Conservation (phyloP, 2,888 invertebrate species). For the Aleiodes testaceus region DNA sequence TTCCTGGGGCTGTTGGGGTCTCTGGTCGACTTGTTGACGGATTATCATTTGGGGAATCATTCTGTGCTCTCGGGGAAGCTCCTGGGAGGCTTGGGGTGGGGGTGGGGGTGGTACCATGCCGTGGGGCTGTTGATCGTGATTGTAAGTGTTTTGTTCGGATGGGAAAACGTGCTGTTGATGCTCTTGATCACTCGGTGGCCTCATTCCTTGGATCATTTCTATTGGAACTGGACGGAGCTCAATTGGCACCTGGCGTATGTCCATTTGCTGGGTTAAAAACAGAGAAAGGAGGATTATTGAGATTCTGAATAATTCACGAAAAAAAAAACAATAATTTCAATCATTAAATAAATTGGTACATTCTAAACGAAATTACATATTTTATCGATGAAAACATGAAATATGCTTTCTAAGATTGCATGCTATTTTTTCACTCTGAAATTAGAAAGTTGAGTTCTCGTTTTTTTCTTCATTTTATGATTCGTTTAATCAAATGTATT, state of each 20-base stretch:
- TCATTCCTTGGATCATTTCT: constrained; percentile 76
- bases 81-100: constrained; percentile 52
- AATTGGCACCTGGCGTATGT: constrained; percentile 72
- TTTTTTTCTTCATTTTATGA: no score
- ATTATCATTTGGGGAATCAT: constrained; percentile 61
- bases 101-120: constrained; percentile 63
- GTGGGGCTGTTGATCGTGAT: constrained; percentile 60
- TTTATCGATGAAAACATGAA: no score
- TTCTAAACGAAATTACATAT: no score
- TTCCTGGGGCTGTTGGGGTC: constrained; percentile 49
- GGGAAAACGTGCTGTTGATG: constrained; percentile 60
- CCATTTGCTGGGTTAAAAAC: constrained; percentile 39
- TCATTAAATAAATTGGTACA: no score
- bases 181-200: constrained; percentile 69
- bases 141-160: constrained; percentile 49
- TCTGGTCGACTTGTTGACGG: constrained; percentile 59
- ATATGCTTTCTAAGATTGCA: no score
- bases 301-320: neutral
- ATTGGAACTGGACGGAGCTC: constrained; percentile 75
- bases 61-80: constrained; percentile 60
- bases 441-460: no score
- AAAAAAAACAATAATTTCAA: no score
- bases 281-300: neutral
- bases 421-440: no score
- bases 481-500: no score